A percentile compares a stretch with the other conserved stretches of the same genome.
These are phyloP conservation scores for Eurytoma adleriae DNA, from an alignment of 2,888 invertebrate species.

Conservation along the genomic window DNA sequence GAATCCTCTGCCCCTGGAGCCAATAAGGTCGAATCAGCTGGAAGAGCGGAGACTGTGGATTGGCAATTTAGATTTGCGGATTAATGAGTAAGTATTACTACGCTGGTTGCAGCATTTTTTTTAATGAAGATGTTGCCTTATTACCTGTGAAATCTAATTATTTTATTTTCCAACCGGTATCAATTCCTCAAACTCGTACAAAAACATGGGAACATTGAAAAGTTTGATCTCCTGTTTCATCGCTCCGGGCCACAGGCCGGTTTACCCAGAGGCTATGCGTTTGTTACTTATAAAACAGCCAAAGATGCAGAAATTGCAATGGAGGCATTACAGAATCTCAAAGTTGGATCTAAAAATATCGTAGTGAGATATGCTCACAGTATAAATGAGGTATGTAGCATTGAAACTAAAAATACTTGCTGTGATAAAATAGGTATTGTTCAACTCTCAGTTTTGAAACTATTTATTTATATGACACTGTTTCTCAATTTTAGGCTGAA, in stretches of 20 bases:
- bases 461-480: slow-evolving; percentile 14
- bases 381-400: slow-evolving; percentile 79
- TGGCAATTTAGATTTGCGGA: slow-evolving; percentile 91
- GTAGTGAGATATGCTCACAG: slow-evolving; percentile 90
- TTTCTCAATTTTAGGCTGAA: slow-evolving; percentile 80
- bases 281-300: slow-evolving; percentile 87
- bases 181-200: slow-evolving; percentile 97
- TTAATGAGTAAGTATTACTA: slow-evolving; percentile 92
- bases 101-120: slow-evolving; percentile 45
- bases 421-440: not conserved
- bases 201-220: slow-evolving; percentile 94
- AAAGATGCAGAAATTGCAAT: slow-evolving; percentile 86
- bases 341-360: slow-evolving; percentile 85
- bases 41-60: slow-evolving; percentile 91
- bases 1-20: slow-evolving; percentile 79
- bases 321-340: slow-evolving; percentile 84
- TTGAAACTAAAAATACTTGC: not conserved
- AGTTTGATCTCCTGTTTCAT: slow-evolving; percentile 97
- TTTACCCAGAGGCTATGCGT: slow-evolving; percentile 94
- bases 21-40: slow-evolving; percentile 77
- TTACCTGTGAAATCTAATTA: slow-evolving; percentile 46
- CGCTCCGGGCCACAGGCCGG: slow-evolving; percentile 92
- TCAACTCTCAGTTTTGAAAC: not conserved
- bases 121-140: not conserved
- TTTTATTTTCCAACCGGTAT: slow-evolving; percentile 84